Base-by-base conservation (phyloP, 1,140 invertebrate species). In the Charaxes varanes region DNA sequence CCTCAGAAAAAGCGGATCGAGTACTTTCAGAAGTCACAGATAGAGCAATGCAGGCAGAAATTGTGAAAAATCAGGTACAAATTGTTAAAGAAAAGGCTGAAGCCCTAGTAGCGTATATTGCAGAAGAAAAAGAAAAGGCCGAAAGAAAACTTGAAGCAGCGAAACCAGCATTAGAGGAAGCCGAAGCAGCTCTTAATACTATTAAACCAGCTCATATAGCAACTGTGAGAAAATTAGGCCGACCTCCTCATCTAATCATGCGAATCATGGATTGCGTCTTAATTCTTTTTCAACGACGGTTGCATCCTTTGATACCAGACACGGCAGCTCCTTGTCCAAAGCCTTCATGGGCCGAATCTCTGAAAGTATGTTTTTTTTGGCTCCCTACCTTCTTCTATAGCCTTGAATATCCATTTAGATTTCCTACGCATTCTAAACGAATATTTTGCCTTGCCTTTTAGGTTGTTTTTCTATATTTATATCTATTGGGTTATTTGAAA, bases 201-300 rank as follows among this genome's bases (percentile, higher is more conserved):
- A 98, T 99, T 35, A 97, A 97, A 80, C 96, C 95, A 32, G 94
- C 96, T 2, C 97, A 98, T 74, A 99, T 99, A 61, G 95, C 97
- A 5, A 98, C 96, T 6, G 96, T 98, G 0, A 87, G 97, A 53
- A 98, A 98, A 84, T 79, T 99, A 14, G 96, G 95, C 6, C 87
- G 96, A 55, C 97, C 97, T 0, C 97, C 97, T 3, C 96, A 98
- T 85, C 85, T 99, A 0, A 98, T 99, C 56, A 98, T 98, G 96
- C 88, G 96, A 53, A 98, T 99, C 50, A 98, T 99, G 97, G 97
- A 98, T 64, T 96, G 94, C 66, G 96, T 98, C 1, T 74, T 98
- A 27, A 93, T 99, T 44, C 80, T 99, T 2, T 98, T 98, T 71
- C 95, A 97, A 85, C 87, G 94, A 50, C 93, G 92, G 84, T 84